Conservation (phyloP, 2,113 vertebrate species). For the Microcebus murinus region DNA sequence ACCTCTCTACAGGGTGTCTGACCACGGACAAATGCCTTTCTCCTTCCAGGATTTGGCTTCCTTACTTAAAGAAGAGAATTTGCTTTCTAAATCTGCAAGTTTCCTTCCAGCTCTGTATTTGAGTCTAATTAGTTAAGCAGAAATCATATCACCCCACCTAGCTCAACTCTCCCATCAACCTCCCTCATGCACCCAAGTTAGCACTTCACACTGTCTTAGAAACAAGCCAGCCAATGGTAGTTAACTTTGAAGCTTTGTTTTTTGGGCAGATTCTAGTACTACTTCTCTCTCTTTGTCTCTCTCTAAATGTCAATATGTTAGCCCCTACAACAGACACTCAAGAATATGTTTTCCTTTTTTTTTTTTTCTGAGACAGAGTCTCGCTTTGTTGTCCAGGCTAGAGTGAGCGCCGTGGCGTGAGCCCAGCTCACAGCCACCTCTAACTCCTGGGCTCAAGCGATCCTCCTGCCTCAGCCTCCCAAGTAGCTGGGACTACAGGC, state of each 20-base stretch:
- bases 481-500: no score
- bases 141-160: neutral
- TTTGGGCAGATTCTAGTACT: neutral
- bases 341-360: neutral
- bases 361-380: no score
- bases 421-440: no score
- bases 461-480: no score
- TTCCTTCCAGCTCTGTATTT: neutral
- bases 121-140: neutral
- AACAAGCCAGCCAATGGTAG: neutral
- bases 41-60: neutral
- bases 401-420: no score
- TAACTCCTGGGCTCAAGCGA: no score
- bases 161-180: neutral
- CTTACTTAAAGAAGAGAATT: neutral
- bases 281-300: neutral
- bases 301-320: neutral
- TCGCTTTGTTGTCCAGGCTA: no score
- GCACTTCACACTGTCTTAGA: neutral
- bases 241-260: neutral
- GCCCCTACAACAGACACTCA: neutral
- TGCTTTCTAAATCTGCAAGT: neutral
- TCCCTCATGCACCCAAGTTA: neutral
- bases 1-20: neutral
- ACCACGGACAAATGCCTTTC: neutral